These are phyloP conservation scores for Sorex fumeus DNA, from an alignment of 2,113 vertebrate species.

Conservation along the genomic window DNA sequence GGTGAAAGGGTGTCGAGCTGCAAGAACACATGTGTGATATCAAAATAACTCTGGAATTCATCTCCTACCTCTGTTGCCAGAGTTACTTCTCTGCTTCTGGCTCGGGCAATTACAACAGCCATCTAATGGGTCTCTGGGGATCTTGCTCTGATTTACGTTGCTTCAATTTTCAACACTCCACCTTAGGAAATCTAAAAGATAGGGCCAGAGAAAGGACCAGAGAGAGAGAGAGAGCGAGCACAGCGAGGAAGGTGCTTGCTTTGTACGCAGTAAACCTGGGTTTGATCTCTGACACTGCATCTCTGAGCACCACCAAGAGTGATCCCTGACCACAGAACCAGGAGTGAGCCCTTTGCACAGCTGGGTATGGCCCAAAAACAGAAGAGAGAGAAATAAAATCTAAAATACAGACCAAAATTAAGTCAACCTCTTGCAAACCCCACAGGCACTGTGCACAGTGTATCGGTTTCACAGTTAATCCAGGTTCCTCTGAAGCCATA, in stretches of 20 bases:
- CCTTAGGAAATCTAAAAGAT: background rate
- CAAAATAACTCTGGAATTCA: conserved; percentile 63
- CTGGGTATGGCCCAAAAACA: no score
- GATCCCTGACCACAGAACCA: no score
- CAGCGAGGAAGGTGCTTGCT: no score
- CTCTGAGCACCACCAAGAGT: no score
- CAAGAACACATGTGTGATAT: conserved; percentile 46
- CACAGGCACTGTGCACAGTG: background rate
- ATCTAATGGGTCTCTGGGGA: background rate
- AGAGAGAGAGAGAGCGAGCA: no score
- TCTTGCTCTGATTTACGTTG: background rate
- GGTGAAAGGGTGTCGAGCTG: conserved; percentile 51
- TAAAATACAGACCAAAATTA: conserved; percentile 24
- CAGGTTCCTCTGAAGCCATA: conserved; percentile 9
- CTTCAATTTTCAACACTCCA: conserved; percentile 2
- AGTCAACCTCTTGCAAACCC: background rate
- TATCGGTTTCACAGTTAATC: conserved; percentile 27
- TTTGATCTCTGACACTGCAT: no score
- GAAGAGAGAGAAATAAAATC: background rate
- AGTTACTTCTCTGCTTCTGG: background rate
- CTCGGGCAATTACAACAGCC: background rate
- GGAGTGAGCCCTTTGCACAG: no score
- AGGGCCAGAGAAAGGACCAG: no score
- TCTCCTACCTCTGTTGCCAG: background rate
- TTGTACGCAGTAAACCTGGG: no score